phyloP scores from a whole-genome alignment of 2,888 invertebrate genomes.

The Apotomis capreana region DNA sequence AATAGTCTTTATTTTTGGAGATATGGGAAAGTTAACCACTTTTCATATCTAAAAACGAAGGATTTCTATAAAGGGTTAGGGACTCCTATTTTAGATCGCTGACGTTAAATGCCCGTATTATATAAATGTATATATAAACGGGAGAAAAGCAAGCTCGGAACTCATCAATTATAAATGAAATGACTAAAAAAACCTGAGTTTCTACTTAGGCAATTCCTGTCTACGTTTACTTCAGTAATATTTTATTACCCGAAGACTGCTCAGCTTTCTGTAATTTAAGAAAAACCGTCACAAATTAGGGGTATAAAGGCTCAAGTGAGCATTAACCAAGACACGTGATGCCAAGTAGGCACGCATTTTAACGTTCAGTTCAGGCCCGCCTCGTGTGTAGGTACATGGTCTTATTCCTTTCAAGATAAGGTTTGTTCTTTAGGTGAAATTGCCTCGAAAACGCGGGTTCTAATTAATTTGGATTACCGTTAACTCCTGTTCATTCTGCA shows the following conservation, averaged over 20 bases:
- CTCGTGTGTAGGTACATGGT: neutral
- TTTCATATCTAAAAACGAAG: no score
- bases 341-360: slow-evolving; percentile 32
- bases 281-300: slow-evolving; percentile 19
- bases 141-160: neutral
- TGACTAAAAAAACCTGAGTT: neutral
- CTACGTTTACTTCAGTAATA: slow-evolving; percentile 10
- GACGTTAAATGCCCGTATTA: no score
- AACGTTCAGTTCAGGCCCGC: slow-evolving; percentile 20
- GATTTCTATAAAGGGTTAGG: no score
- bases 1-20: no score
- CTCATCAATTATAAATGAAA: neutral
- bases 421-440: slow-evolving; percentile 50
- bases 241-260: slow-evolving; percentile 11
- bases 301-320: slow-evolving; percentile 27
- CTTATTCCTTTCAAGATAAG: slow-evolving; percentile 15
- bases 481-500: slow-evolving; percentile 59
- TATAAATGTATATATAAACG: neutral
- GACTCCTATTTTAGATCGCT: no score
- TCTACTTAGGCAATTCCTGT: neutral
- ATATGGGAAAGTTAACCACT: no score
- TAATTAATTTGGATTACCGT: slow-evolving; percentile 79
- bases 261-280: slow-evolving; percentile 26
- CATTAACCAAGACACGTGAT: slow-evolving; percentile 28
- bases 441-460: slow-evolving; percentile 64